A percentile compares a stretch with the other conserved stretches of the same genome.
Evolutionary conservation across 2,113 vertebrate genomes (phyloP).

Genomic region (Microcebus ravelobensis): DNA sequence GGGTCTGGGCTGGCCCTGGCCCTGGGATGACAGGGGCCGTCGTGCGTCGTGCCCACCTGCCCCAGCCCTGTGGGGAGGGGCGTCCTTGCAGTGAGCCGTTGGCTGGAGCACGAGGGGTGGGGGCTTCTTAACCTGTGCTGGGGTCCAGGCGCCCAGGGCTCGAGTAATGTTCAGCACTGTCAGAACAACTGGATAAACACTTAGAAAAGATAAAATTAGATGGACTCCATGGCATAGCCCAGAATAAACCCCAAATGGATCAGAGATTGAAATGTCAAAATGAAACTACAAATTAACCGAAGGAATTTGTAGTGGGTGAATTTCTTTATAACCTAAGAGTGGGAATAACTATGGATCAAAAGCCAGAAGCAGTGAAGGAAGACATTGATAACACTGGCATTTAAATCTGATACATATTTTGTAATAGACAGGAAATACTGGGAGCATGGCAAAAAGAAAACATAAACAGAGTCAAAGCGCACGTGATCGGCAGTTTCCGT

Average conservation of each 20-base stretch:
- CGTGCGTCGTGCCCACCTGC: too few species aligned
- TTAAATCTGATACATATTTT: too few species aligned
- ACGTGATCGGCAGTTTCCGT: rapidly evolving
- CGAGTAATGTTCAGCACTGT: too few species aligned
- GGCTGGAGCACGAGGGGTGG: neutral
- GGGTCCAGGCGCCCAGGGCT: neutral
- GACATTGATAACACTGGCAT: rapidly evolving
- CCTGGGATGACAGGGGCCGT: neutral
- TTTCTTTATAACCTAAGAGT: neutral
- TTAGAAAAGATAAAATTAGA: neutral
- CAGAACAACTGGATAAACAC: neutral
- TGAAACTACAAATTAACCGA: neutral
- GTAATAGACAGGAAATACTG: neutral
- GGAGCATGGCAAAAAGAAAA: neutral
- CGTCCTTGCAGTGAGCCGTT: neutral
- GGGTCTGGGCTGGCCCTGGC: neutral
- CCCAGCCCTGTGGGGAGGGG: neutral
- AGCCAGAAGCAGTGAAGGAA: neutral
- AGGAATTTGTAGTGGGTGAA: too few species aligned
- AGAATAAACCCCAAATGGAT: neutral
- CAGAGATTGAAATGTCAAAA: neutral
- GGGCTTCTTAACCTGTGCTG: too few species aligned
- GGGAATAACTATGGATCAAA: neutral
- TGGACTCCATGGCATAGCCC: rapidly evolving
- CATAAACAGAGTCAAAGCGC: neutral